Evolutionary conservation across 2,797 vertebrate species (phyloP), one percentile per base, ranked within the genome.

Genomic region (Chaetodon trifasciatus): DNA sequence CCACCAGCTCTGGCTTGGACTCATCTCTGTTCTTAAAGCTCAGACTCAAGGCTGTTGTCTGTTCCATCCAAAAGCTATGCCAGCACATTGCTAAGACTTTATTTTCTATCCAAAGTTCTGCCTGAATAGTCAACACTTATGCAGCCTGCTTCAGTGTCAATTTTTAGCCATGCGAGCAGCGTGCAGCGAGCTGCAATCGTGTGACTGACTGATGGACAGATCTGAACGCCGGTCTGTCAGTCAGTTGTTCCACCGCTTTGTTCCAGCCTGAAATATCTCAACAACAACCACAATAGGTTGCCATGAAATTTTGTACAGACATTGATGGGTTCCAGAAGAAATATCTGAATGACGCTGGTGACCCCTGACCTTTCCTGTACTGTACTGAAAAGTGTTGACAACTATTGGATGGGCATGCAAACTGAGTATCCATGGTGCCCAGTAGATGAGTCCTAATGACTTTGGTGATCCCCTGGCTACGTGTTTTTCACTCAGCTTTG

Each of bases 1-100:
- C 81, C 73, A 42, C 70, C 61, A 84, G 61, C 60, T 82, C 49
- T 67, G 79, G 70, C 67, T 79, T 80, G 67, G 81, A 89, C 69
- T 91, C 81, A 85, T 86, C 64, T 82, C 67, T 83, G 73, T 74
- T 70, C 57, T 84, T 82, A 70, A 88, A 72, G 70, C 62, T 78
- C 10, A 83, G 56, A 81, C 68, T 44, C 50, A 70, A 60, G 62
- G 6, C 15, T 53, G 49, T 55, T 68, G 56, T 55, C 62, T 61
- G 52, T 80, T 21, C 46, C 70, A 37, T 81, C 58, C 52, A 77
- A 68, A 76, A 67, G 8, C 58, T 61, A 10, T 75, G 55, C 37
- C 50, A 63, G 55, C 28, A 67, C 40, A 78, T 55, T 28, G 58
- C 17, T 35, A 24, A 68, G 56, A 66, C 39, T 64, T 70, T 67